Conservation (phyloP, 2,888 invertebrate genomes). For the Rugalucina vietnamica region DNA sequence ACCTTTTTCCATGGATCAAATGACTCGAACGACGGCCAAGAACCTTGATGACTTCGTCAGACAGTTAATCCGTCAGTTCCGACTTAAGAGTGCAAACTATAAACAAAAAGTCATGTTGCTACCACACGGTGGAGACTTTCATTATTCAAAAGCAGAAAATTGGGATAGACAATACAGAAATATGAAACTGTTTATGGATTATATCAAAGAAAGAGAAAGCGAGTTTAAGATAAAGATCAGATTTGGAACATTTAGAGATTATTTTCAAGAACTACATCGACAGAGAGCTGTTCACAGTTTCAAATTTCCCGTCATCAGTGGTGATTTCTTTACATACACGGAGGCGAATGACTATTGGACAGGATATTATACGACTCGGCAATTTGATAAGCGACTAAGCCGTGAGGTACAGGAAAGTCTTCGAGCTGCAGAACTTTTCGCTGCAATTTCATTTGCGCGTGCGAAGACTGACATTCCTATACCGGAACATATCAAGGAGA, state of each 20-base stretch:
- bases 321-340: conserved; percentile 98
- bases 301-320: conserved; percentile 89
- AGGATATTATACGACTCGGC: conserved; percentile 94
- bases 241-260: conserved; percentile 95
- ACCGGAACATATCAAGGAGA: not conserved
- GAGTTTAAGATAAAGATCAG: conserved; percentile 84
- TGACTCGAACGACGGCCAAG: conserved; percentile 89
- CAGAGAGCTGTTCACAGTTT: conserved; percentile 44
- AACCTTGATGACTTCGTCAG: conserved; percentile 91
- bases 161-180: conserved; percentile 98
- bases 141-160: conserved; percentile 94
- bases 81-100: conserved; percentile 93
- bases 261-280: conserved; percentile 86
- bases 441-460: conserved; percentile 59
- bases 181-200: conserved; percentile 93
- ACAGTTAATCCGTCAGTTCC: conserved; percentile 93
- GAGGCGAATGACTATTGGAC: conserved; percentile 96
- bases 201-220: conserved; percentile 90
- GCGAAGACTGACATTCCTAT: conserved; percentile 10
- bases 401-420: conserved; percentile 84
- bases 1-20: conserved; percentile 17
- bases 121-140: conserved; percentile 97
- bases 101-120: conserved; percentile 96
- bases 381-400: conserved; percentile 88
- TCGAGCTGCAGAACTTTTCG: conserved; percentile 76